Evolutionary conservation across 2,888 invertebrate genomes (phyloP), one percentile per base, ranked within the genome.

Genomic region (Idaea aversata): DNA sequence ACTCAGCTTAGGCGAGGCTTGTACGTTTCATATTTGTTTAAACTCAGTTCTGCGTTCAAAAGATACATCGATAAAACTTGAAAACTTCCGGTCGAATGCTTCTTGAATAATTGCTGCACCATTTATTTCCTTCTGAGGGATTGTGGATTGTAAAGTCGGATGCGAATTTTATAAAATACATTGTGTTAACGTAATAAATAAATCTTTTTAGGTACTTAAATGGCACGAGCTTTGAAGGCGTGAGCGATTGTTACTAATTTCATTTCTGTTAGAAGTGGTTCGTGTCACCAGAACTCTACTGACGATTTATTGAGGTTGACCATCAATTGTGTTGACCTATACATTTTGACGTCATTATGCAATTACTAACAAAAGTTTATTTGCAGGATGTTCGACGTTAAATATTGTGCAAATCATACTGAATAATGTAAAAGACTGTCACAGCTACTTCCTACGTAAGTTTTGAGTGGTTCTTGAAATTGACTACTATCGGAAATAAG

Each of bases 61-160:
- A 84, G 85, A 82, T 79, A 77, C 75, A 75, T 76, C 85, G 85
- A 86, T 88, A 88, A 89, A 86, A 85, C 87, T 89, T 79, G 80
- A 88, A 86, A 84, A 84, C 88, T 92, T 92, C 92, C 92, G 92
- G 91, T 85, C 83, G 84, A 86, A 68, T 84, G 88, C 84, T 75
- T 81, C 79, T 76, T 84, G 78, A 85, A 89, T 90, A 88, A 91
- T 92, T 88, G 90, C 84, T 84, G 80, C 78, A 83, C 88, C 87
- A 89, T 91, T 91, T 89, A 90, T 89, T 89, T 88, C 88, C 85
- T 82, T 87, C 83, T 80, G 81, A 78, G 72, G 78, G 84, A 86
- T 86, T 83, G 79, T 80, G 76, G 85, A 81, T 87, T 86, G 75
- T 85, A 82, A 85, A 83, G 84, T 86, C 79, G 83, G 82, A 86